Base-by-base conservation (phyloP, 2,797 vertebrate species). In the Gymnoscopelus microlampas region DNA sequence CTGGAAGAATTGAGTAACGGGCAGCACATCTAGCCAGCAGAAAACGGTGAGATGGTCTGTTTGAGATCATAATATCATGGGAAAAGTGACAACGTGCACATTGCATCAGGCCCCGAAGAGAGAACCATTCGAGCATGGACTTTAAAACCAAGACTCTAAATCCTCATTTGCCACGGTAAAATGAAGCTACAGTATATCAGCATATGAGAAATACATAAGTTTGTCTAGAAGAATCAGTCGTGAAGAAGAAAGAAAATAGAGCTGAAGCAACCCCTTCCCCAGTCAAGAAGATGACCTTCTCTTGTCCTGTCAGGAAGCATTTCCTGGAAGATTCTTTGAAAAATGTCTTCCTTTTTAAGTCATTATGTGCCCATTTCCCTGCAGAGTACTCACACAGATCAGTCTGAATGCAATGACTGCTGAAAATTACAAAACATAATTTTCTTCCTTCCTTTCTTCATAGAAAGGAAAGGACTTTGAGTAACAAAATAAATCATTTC, bases 241-340 rank as follows among this genome's bases (percentile, higher is more conserved):
- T n/a, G 14, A 6, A 56, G 32, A 56, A 3, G 76, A 83, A n/a
- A n/a, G n/a, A n/a, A n/a, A n/a, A 81, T 56, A 66, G 71, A 58
- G n/a, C 29, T 63, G 26, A 50, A 79, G 58, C 65, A 53, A 72
- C 78, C 26, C 69, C 67, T 80, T 79, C 77, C 67, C 70, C 53
- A 49, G 63, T 63, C 64, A 76, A 84, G 87, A 87, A 35, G 87
- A 91, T 89, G 84, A 88, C 84, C 81, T 76, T 85, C 71, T 67
- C 77, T 74, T 15, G 66, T 73, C 59, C 65, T 73, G 80, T 82
- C 87, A 87, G 91, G 89, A 93, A 91, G 80, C 66, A 5, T 71
- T 90, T 92, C 88, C 92, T 90, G 91, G 48, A 71, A 73, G 77
- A 78, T 80, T 79, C 71, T 61, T 61, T 54, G 68, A 82, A 70